Percentiles rank a stretch among this genome's conserved stretches.
These are phyloP conservation scores for Hirtodrosophila trivittata DNA, from an alignment of 2,888 invertebrate species.

Conservation along the genomic window DNA sequence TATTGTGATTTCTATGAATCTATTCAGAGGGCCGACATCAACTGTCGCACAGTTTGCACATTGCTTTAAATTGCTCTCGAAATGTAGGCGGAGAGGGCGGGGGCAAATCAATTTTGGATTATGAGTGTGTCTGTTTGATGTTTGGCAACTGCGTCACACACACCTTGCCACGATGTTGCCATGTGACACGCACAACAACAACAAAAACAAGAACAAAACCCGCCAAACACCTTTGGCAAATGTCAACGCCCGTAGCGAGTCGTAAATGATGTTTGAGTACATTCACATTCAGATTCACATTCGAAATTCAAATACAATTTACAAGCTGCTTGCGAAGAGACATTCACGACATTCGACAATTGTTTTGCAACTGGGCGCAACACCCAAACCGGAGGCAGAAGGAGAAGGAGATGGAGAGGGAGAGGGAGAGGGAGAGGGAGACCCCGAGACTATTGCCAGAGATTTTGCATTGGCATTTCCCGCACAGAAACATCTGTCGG, in stretches of 20 bases:
- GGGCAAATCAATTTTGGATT: slow-evolving; percentile 55
- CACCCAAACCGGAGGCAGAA: slow-evolving; percentile 24
- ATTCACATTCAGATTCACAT: slow-evolving; percentile 15
- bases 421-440: neutral
- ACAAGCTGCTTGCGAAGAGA: slow-evolving; percentile 61
- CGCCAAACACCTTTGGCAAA: slow-evolving; percentile 63
- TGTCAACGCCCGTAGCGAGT: slow-evolving; percentile 69
- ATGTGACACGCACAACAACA: slow-evolving; percentile 32
- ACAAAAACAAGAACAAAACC: slow-evolving; percentile 14
- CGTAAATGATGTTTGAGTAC: slow-evolving; percentile 46
- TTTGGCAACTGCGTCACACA: slow-evolving; percentile 56
- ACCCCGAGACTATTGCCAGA: too few relatives aligned
- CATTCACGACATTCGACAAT: slow-evolving; percentile 71
- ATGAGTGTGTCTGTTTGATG: slow-evolving; percentile 55
- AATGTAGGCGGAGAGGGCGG: slow-evolving; percentile 1
- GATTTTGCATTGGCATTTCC: slow-evolving; percentile 37
- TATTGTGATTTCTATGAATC: slow-evolving; percentile 17
- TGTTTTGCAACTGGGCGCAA: slow-evolving; percentile 75
- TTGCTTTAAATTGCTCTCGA: slow-evolving; percentile 11
- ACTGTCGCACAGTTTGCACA: slow-evolving; percentile 39
- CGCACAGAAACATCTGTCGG: slow-evolving; percentile 72
- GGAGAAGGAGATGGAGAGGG: neutral
- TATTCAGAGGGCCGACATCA: slow-evolving; percentile 11
- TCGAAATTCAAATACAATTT: slow-evolving; percentile 57
- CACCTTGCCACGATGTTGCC: slow-evolving; percentile 58